These are phyloP conservation scores for Sparus aurata DNA, from an alignment of 2,797 vertebrate species.

Conservation along the genomic window DNA sequence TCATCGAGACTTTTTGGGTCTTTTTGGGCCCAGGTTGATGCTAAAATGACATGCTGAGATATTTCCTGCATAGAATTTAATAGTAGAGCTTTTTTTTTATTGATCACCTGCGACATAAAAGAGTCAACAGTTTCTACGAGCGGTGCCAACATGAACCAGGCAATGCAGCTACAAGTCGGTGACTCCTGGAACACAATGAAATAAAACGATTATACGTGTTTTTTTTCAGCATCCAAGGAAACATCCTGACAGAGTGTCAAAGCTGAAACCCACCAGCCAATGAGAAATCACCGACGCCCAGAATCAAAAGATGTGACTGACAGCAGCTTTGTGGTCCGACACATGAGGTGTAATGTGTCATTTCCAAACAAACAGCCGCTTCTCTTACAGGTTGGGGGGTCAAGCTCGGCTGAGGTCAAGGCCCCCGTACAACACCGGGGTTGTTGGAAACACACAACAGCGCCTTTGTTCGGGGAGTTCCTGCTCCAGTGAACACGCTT, in stretches of 20 bases:
- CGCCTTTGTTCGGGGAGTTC: conserved; percentile 70
- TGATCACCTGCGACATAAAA: too few relatives aligned
- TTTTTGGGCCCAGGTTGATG: too few relatives aligned
- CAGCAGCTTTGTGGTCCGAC: conserved; percentile 69
- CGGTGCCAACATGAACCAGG: too few relatives aligned
- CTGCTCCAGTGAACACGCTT: conserved; percentile 75
- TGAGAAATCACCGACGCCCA: background rate
- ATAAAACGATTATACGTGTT: background rate
- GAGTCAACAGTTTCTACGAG: background rate
- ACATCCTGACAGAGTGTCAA: background rate
- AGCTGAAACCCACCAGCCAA: background rate
- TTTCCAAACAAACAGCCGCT: conserved; percentile 77
- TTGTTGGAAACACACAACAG: conserved; percentile 77
- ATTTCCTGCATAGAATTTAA: too few relatives aligned
- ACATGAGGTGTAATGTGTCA: conserved; percentile 75
- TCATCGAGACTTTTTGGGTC: background rate
- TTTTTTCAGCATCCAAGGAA: background rate
- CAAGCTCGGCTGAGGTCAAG: conserved; percentile 68
- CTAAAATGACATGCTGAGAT: background rate
- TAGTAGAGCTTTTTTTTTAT: background rate
- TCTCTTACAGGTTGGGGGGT: conserved; percentile 71
- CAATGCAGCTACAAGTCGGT: background rate
- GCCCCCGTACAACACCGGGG: conserved; percentile 67
- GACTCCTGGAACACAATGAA: background rate
- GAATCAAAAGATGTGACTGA: conserved; percentile 52